Conservation (phyloP, 2,113 vertebrate species). For the Sclerurus mexicanus region DNA sequence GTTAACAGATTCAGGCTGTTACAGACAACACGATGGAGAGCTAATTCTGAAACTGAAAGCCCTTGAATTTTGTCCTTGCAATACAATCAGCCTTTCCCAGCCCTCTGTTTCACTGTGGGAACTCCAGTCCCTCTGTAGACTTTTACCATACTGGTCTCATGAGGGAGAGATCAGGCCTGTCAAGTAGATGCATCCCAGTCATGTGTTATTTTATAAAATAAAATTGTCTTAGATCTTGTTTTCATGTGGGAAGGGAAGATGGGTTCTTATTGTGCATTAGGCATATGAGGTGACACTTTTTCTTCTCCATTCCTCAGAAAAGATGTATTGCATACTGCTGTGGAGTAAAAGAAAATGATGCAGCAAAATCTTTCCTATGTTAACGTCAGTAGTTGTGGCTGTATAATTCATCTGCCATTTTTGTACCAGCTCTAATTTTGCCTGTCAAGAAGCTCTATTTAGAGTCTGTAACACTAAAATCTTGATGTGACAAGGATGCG, state of each 20-base stretch:
- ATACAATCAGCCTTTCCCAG: not conserved
- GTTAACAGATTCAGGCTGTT: not conserved
- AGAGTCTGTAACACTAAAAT: not conserved
- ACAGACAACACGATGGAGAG: not conserved
- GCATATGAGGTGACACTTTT: not conserved
- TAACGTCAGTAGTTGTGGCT: not conserved
- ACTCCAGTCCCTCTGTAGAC: not conserved
- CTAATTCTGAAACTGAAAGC: not conserved
- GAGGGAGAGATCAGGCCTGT: not conserved
- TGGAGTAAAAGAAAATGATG: not conserved
- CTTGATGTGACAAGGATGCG: not conserved
- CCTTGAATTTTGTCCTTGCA: not conserved
- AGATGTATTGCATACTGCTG: not conserved
- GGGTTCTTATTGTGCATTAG: not conserved
- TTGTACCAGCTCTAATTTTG: not conserved
- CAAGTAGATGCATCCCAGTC: not conserved
- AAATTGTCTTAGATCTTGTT: not conserved
- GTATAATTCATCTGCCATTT: not conserved
- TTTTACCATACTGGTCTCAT: not conserved
- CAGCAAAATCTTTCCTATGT: not conserved
- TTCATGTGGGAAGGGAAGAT: not conserved
- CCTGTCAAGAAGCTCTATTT: not conserved
- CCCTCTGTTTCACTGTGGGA: not conserved
- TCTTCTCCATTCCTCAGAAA: not conserved
- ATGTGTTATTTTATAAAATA: not conserved